A percentile compares a stretch with the other conserved stretches of the same genome.
Conservation (phyloP, 2,888 invertebrate genomes). For the Eulithis testata region DNA sequence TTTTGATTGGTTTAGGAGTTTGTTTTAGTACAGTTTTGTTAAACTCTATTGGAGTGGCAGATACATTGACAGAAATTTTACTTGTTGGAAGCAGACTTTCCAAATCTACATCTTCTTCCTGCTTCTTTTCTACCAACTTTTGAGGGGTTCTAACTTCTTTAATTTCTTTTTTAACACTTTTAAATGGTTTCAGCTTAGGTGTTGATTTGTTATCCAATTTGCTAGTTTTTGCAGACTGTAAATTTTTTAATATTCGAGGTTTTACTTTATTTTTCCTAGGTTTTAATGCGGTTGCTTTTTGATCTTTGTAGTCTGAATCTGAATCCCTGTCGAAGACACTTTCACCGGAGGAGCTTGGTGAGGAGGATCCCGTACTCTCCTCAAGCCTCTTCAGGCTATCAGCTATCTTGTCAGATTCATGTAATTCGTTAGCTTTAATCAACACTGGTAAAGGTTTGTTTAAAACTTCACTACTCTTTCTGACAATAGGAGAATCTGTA, state of each 20-base stretch:
- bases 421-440: constrained; percentile 62
- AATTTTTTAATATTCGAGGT: constrained; percentile 70
- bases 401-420: constrained; percentile 55
- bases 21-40: constrained; percentile 77
- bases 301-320: constrained; percentile 85
- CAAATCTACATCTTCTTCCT: constrained; percentile 56
- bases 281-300: constrained; percentile 64
- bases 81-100: constrained; percentile 58
- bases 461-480: constrained; percentile 74
- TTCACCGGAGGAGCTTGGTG: constrained; percentile 79
- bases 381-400: constrained; percentile 70
- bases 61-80: constrained; percentile 49
- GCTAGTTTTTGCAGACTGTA: constrained; percentile 52
- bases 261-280: constrained; percentile 67
- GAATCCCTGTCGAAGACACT: constrained; percentile 86
- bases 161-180: constrained; percentile 65
- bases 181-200: constrained; percentile 63
- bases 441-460: constrained; percentile 66
- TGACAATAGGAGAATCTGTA: constrained; percentile 62
- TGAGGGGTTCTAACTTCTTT: constrained; percentile 64
- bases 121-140: constrained; percentile 55
- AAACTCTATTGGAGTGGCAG: constrained; percentile 50
- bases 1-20: constrained; percentile 65
- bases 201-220: constrained; percentile 66
- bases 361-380: constrained; percentile 80